Percentiles rank a stretch among this genome's conserved stretches.
Evolutionary conservation across 2,888 invertebrate species (phyloP).

Genomic region (Shargacucullia verbasci): DNA sequence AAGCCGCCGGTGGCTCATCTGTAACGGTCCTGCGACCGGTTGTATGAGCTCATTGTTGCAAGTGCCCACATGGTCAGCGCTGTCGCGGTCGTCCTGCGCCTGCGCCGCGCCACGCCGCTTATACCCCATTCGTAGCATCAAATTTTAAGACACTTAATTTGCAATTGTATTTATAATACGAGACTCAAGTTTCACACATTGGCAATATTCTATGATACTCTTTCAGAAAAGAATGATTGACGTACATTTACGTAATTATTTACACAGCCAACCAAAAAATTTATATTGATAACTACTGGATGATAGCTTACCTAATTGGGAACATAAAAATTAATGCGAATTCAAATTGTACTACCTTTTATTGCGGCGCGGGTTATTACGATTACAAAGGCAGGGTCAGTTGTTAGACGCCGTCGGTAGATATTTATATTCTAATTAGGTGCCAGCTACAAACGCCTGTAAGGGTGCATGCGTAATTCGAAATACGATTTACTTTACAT

Average conservation of each 20-base stretch:
- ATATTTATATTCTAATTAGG: constrained; percentile 86
- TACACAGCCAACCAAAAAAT: constrained; percentile 16
- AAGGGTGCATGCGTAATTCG: constrained; percentile 84
- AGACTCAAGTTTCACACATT: background rate
- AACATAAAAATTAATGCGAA: constrained; percentile 63
- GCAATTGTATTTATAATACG: too few species aligned
- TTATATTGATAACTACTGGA: constrained; percentile 18
- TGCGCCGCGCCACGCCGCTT: constrained; percentile 20
- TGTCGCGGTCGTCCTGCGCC: constrained; percentile 44
- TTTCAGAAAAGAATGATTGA: too few species aligned
- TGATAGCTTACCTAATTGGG: constrained; percentile 27
- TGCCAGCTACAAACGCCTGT: constrained; percentile 76
- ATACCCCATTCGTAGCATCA: constrained; percentile 15
- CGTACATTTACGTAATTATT: constrained; percentile 15
- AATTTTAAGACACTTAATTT: constrained; percentile 5
- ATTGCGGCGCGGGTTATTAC: constrained; percentile 72
- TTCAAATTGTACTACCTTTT: constrained; percentile 65
- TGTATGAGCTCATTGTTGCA: constrained; percentile 84
- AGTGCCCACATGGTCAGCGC: constrained; percentile 68
- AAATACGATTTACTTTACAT: constrained; percentile 73
- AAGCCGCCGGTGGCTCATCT: constrained; percentile 81
- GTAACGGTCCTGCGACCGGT: constrained; percentile 88
- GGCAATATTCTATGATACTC: too few species aligned
- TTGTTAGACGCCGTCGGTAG: constrained; percentile 78
- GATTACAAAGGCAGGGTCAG: constrained; percentile 82